phyloP scores from a whole-genome alignment of 2,888 invertebrate species.

The Apamea monoglypha region DNA sequence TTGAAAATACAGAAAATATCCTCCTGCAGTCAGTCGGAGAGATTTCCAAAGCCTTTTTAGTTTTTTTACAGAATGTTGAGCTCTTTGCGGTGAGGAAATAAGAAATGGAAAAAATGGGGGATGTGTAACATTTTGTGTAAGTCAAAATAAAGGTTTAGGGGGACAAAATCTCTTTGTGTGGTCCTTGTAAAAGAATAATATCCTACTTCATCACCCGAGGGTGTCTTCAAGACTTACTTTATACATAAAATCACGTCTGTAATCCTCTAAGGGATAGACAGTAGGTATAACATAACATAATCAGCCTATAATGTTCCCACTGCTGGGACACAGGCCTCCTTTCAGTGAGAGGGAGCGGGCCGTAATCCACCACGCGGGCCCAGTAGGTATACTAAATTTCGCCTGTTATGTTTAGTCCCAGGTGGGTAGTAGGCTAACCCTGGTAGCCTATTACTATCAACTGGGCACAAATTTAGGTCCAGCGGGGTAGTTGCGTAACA shows the following conservation, averaged over 20 bases:
- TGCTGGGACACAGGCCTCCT: no score
- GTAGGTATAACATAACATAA: no score
- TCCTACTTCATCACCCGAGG: neutral
- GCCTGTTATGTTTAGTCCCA: neutral
- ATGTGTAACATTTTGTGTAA: neutral
- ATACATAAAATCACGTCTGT: neutral
- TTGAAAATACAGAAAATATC: constrained; percentile 19
- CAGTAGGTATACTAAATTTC: no score
- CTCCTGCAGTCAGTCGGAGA: neutral
- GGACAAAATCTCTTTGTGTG: neutral
- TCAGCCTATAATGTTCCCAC: no score
- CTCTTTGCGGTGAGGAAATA: neutral
- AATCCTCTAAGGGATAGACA: no score
- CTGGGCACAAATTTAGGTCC: neutral
- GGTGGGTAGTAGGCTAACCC: neutral
- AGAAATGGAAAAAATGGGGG: neutral
- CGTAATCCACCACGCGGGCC: no score
- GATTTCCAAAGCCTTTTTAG: neutral
- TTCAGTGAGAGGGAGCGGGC: no score
- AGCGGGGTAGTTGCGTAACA: no score
- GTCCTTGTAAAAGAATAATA: neutral
- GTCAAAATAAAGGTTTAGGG: neutral
- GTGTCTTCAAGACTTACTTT: neutral
- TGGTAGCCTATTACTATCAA: neutral
- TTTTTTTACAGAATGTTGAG: constrained; percentile 12